These are phyloP conservation scores for Beris chalybata DNA, from an alignment of 2,888 invertebrate species.

Conservation along the genomic window DNA sequence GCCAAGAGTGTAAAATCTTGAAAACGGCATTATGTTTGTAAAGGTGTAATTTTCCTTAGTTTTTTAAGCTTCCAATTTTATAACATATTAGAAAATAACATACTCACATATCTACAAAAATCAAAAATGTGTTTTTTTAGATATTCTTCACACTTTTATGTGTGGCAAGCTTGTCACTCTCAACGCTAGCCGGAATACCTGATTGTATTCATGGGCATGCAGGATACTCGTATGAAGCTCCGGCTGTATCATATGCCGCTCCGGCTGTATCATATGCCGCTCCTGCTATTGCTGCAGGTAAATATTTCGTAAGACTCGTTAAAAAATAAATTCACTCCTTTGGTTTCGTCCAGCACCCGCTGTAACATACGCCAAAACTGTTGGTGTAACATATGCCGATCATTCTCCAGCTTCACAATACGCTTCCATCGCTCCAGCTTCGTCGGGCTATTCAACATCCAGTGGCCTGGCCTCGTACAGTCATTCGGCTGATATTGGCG, in stretches of 20 bases:
- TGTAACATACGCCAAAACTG: slow-evolving; percentile 50
- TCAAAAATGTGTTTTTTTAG: slow-evolving; percentile 37
- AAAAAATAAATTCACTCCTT: too few species aligned
- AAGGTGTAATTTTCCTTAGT: too few species aligned
- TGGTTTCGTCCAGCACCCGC: slow-evolving; percentile 43
- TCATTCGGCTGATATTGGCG: slow-evolving; percentile 38
- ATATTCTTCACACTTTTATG: slow-evolving; percentile 48
- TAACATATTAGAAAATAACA: too few species aligned
- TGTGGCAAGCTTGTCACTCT: slow-evolving; percentile 45
- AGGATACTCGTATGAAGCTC: slow-evolving; percentile 62
- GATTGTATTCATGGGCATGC: slow-evolving; percentile 50
- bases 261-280: slow-evolving; percentile 51
- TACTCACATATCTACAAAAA: background rate
- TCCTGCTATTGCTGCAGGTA: slow-evolving; percentile 45
- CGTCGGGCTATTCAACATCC: slow-evolving; percentile 62
- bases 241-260: slow-evolving; percentile 57
- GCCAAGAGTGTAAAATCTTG: too few species aligned
- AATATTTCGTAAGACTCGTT: slow-evolving; percentile 39
- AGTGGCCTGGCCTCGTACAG: slow-evolving; percentile 58
- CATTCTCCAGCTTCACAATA: slow-evolving; percentile 54
- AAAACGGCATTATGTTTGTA: too few species aligned
- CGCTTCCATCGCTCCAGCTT: slow-evolving; percentile 55
- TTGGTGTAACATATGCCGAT: slow-evolving; percentile 50
- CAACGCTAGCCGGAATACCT: slow-evolving; percentile 46
- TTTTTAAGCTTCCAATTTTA: too few species aligned